A percentile compares a stretch with the other conserved stretches of the same genome.
Evolutionary conservation across 92 coral and sea anemone genomes (phyloP).

Genomic region (Palythoa caribaeorum): DNA sequence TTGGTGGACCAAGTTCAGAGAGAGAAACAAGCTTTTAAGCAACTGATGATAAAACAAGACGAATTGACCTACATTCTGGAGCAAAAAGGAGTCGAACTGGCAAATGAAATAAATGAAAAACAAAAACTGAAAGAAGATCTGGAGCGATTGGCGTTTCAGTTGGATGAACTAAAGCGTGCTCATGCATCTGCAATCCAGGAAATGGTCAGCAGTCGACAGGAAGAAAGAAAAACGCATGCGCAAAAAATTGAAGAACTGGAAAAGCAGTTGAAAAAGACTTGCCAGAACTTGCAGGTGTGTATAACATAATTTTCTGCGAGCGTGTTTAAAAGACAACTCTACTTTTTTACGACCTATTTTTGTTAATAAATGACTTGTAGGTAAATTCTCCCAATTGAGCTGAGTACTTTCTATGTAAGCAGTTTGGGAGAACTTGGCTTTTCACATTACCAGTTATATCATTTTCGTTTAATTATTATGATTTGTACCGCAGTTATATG

Average conservation of each 20-base stretch:
- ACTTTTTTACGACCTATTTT: no score
- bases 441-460: no score
- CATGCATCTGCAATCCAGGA: slow-evolving; percentile 64
- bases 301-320: no score
- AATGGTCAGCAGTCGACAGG: slow-evolving; percentile 59
- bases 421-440: no score
- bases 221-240: slow-evolving; percentile 65
- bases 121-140: slow-evolving; percentile 23
- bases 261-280: slow-evolving; percentile 57
- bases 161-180: slow-evolving; percentile 58
- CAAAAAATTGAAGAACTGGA: slow-evolving; percentile 47
- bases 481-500: no score
- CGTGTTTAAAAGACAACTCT: no score
- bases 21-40: not conserved
- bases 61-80: slow-evolving; percentile 27
- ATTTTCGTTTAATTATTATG: no score
- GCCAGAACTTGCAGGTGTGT: slow-evolving; percentile 64
- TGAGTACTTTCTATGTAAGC: no score
- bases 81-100: not conserved
- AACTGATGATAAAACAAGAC: not conserved
- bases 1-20: not conserved
- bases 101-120: slow-evolving; percentile 21
- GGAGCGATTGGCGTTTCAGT: slow-evolving; percentile 55
- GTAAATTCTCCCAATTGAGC: no score
- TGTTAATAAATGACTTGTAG: no score